Percentiles rank a stretch among this genome's conserved stretches.
These are phyloP conservation scores for Camponotus floridanus DNA, from an alignment of 1,140 invertebrate species.

Conservation along the genomic window DNA sequence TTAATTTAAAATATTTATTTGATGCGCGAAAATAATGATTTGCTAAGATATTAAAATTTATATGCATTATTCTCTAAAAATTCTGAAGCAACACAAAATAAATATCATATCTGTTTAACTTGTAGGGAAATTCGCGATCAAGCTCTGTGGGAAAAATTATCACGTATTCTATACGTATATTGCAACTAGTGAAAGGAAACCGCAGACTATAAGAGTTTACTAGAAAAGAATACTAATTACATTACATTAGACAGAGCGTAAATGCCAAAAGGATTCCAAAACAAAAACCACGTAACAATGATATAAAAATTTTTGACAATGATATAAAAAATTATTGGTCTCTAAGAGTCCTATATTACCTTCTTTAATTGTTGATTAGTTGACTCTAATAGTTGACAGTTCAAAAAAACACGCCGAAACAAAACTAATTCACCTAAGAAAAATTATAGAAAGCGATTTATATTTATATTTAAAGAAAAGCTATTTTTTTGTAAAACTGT, in stretches of 20 bases:
- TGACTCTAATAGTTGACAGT: too few species aligned
- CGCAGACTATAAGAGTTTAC: background rate
- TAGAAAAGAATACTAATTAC: constrained; percentile 29
- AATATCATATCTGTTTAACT: background rate
- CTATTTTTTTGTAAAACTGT: too few species aligned
- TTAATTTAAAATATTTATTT: constrained; percentile 23
- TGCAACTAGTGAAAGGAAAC: constrained; percentile 33
- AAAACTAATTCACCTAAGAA: too few species aligned
- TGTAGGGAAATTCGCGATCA: background rate
- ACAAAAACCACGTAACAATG: background rate
- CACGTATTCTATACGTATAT: background rate
- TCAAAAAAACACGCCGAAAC: too few species aligned
- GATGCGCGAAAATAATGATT: background rate
- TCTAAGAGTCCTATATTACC: background rate
- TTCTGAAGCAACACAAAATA: background rate
- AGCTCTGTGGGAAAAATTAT: background rate
- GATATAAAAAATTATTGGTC: background rate
- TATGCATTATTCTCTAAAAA: background rate
- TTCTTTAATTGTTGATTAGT: too few species aligned
- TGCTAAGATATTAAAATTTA: background rate
- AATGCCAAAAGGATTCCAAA: constrained; percentile 2
- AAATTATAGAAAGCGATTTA: too few species aligned
- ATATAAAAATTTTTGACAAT: background rate
- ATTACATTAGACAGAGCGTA: background rate
- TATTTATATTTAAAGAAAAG: too few species aligned